These are phyloP conservation scores for Unio pictorum DNA, from an alignment of 2,888 invertebrate species.

Conservation along the genomic window DNA sequence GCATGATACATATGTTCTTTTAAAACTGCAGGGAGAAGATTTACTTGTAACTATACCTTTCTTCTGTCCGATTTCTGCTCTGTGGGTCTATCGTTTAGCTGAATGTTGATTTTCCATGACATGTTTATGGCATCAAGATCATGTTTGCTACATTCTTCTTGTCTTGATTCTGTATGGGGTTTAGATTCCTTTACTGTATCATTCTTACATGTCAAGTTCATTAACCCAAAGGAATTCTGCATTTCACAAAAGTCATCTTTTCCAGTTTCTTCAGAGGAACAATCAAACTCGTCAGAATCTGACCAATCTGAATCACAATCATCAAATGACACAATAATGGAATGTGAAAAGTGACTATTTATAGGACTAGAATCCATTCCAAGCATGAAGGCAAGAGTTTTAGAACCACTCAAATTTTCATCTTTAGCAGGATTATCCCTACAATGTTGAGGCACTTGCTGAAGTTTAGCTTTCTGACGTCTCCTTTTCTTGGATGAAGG, in stretches of 20 bases:
- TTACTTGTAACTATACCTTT: constrained; percentile 13
- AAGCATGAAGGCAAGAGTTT: constrained; percentile 33
- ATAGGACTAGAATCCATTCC: constrained; percentile 21
- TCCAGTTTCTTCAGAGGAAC: too few species aligned
- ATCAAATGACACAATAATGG: constrained; percentile 31
- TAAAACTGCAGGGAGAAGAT: not conserved
- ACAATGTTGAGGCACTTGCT: not conserved
- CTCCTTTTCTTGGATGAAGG: constrained; percentile 42
- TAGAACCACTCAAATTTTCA: not conserved
- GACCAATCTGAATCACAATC: constrained; percentile 33
- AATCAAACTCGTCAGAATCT: constrained; percentile 5
- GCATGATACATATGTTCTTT: not conserved
- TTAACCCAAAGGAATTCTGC: too few species aligned
- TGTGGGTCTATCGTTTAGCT: constrained; percentile 8
- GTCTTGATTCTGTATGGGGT: not conserved
- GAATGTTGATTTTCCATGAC: constrained; percentile 36
- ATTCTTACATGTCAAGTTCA: constrained; percentile 16
- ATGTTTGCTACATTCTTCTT: too few species aligned
- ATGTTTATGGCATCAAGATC: constrained; percentile 37
- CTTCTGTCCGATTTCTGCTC: constrained; percentile 10
- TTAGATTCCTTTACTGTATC: not conserved
- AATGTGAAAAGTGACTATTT: constrained; percentile 10
- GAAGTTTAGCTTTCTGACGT: constrained; percentile 27
- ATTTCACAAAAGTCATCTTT: too few species aligned
- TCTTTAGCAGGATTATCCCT: constrained; percentile 4